Base-by-base conservation (phyloP, 1,140 invertebrate species). In the Cydia fagiglandana region DNA sequence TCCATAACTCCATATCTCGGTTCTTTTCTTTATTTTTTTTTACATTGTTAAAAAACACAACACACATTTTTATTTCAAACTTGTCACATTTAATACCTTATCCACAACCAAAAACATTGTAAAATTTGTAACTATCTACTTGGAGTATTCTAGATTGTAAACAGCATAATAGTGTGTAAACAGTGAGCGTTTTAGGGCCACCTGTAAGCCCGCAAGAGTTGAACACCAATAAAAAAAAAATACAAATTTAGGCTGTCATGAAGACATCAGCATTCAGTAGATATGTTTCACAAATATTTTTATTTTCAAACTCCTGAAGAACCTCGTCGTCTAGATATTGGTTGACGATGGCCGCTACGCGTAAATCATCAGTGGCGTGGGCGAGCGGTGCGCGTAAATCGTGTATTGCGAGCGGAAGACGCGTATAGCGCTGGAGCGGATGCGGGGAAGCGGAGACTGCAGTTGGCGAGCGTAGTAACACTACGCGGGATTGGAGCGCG, bases 341-440 rank as follows among this genome's bases (percentile, higher is more conserved):
- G 45, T 83, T 80, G 20, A 83, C 75, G 28, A 83, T 76, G 17
- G 79, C 73, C 10, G 79, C 53, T 34, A 78, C 79, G 10, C 78
- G 77, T 34, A 78, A 30, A 38, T 83, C 79, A 30, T 73, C 38
- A 10, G 76, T 20, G n/a, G 76, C 56, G 41, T 75, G 68, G 38
- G 73, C 76, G 9, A 79, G 53, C 13, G 61, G 76, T 9, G 80
- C 77, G 13, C 53, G 47, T 15, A 79, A 30, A 0, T 77, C 61
- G 64, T 79, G 73, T 13, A 79, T 73, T 17, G 61, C 50, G 10
- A 77, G 68, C 15, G 78, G 68, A n/a, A 80, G 73, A 7, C 75
- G 41, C 0, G 81, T 83, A 50, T 81, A 82, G 2, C 74, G 30
- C 61, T 84, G 78, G 17, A 89, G 77, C 7, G 80, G 70, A 2